A percentile compares a stretch with the other conserved stretches of the same genome.
These are phyloP conservation scores for Scaptodrosophila lebanonensis DNA, from an alignment of 1,140 invertebrate species.

Conservation along the genomic window DNA sequence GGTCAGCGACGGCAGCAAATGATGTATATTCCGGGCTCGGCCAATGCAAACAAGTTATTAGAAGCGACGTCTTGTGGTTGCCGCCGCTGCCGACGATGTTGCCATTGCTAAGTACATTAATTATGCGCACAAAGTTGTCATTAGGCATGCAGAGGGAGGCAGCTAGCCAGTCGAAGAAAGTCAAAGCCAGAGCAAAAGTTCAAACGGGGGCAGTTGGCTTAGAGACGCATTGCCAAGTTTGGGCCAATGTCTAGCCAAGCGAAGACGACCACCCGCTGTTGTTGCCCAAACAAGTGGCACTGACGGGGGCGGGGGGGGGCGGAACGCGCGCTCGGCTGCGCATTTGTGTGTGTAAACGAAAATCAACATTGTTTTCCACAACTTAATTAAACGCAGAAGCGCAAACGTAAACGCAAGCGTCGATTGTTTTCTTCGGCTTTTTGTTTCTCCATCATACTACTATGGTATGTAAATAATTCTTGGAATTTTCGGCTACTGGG, in stretches of 20 bases:
- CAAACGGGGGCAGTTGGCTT: no score
- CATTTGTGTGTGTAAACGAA: no score
- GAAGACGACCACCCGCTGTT: background rate
- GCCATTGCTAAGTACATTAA: conserved; percentile 47
- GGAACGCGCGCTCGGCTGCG: no score
- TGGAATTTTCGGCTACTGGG: conserved; percentile 37
- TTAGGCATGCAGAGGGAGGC: conserved; percentile 17
- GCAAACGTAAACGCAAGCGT: conserved; percentile 29
- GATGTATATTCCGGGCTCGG: conserved; percentile 24
- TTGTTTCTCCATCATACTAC: conserved; percentile 12
- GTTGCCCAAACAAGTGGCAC: conserved; percentile 22
- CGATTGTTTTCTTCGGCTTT: conserved; percentile 29
- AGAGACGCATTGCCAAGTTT: no score
- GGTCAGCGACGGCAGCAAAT: conserved; percentile 28
- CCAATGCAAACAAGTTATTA: conserved; percentile 34
- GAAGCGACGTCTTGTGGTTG: conserved; percentile 20
- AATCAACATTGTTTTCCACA: conserved; percentile 11
- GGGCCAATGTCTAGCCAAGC: no score
- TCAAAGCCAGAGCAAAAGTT: no score
- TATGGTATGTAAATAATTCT: conserved; percentile 28
- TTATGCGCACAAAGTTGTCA: conserved; percentile 46
- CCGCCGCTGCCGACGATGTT: conserved; percentile 8
- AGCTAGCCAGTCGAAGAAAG: background rate
- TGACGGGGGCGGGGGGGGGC: no score
- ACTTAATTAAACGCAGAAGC: conserved; percentile 43